Conservation (phyloP, 2,113 vertebrate genomes). For the Marmota monax region DNA sequence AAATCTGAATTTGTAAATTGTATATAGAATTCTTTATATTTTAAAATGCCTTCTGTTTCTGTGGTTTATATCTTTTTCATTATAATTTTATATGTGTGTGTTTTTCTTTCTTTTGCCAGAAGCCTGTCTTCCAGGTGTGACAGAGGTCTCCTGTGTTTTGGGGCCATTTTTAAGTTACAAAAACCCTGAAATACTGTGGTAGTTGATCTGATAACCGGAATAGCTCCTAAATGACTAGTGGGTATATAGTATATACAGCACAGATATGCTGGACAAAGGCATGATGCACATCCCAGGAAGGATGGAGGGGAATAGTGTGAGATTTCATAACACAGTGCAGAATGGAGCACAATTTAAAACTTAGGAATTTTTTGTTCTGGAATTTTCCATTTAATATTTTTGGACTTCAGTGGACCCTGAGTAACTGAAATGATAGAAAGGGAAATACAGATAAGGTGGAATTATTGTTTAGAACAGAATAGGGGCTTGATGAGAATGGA, state of each 20-base stretch:
- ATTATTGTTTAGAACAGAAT: not conserved
- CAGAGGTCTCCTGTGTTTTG: not conserved
- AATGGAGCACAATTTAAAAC: not conserved
- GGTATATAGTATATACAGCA: too few relatives aligned
- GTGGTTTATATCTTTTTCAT: not conserved
- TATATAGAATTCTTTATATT: not conserved
- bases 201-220: not conserved
- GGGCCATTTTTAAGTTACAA: not conserved
- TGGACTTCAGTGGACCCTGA: not conserved
- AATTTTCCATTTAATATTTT: not conserved
- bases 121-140: not conserved
- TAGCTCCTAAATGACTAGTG: not conserved
- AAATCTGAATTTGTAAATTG: not conserved
- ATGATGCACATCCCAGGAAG: not conserved
- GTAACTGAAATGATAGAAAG: not conserved
- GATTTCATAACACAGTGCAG: too few relatives aligned
- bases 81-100: not conserved
- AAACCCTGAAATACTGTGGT: not conserved
- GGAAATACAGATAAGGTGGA: not conserved
- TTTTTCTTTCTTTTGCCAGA: slow-evolving; percentile 33
- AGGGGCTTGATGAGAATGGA: not conserved
- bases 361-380: not conserved
- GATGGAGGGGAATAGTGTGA: not conserved
- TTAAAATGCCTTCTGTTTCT: not conserved
- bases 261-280: not conserved